A percentile compares a stretch with the other conserved stretches of the same genome.
Evolutionary conservation across 2,113 vertebrate genomes (phyloP).

Genomic region (Anarhynchus alexandrinus): DNA sequence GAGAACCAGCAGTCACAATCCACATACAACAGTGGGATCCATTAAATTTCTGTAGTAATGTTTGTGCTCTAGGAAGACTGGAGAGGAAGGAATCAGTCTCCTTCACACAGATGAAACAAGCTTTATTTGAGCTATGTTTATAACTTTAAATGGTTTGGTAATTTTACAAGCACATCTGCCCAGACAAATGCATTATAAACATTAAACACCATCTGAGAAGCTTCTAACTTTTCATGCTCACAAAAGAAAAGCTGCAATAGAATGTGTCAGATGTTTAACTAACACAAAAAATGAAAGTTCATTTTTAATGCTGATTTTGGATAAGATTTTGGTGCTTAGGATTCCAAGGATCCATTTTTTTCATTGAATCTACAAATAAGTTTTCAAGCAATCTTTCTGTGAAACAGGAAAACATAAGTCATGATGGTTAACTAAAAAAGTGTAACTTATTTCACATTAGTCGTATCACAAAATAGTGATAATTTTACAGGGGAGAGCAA

Average conservation of each 20-base stretch:
- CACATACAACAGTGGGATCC: background rate
- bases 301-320: background rate
- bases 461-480: background rate
- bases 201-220: background rate
- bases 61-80: background rate
- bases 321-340: background rate
- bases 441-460: background rate
- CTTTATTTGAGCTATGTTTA: background rate
- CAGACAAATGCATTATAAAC: constrained; percentile 36
- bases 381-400: background rate
- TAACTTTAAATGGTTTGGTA: background rate
- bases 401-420: background rate
- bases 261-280: constrained; percentile 14
- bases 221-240: background rate
- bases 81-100: background rate
- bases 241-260: background rate
- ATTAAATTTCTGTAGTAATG: background rate
- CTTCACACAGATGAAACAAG: background rate
- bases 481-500: background rate
- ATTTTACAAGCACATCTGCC: constrained; percentile 37
- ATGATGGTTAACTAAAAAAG: background rate
- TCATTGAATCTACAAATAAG: background rate
- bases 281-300: background rate
- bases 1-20: background rate
- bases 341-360: background rate